A percentile compares a stretch with the other conserved stretches of the same genome.
phyloP scores from a whole-genome alignment of 2,797 vertebrate genomes.

The Bovichtus diacanthus region DNA sequence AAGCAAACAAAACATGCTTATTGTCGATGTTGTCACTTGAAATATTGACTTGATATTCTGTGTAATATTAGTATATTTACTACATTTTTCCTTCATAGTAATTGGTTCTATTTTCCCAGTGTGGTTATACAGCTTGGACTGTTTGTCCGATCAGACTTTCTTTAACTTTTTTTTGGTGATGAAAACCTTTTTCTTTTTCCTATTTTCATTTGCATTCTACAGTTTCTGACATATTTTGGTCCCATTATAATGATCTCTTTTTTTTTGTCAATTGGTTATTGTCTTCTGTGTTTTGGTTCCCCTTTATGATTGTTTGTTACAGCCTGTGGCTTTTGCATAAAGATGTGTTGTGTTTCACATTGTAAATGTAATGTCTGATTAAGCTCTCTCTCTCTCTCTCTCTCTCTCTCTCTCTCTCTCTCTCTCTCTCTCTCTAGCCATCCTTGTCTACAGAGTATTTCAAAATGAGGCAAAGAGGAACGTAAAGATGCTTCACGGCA shows the following conservation, averaged over 20 bases:
- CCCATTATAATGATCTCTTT: too few species aligned
- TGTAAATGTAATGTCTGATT: not conserved
- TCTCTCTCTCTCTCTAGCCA: constrained; percentile 78
- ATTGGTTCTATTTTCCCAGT: not conserved
- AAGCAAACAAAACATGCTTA: too few species aligned
- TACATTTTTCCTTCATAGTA: not conserved
- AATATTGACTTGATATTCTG: not conserved
- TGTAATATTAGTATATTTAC: not conserved
- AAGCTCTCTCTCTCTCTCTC: not conserved
- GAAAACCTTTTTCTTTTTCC: too few species aligned
- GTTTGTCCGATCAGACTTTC: too few species aligned
- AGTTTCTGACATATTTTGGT: too few species aligned
- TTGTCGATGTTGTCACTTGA: not conserved
- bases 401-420: not conserved
- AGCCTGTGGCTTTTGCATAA: not conserved
- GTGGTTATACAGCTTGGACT: too few species aligned
- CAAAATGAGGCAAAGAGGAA: constrained; percentile 89
- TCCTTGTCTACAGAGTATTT: constrained; percentile 95
- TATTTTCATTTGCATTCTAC: not conserved
- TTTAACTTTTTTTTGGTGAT: too few species aligned
- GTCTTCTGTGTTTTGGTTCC: not conserved
- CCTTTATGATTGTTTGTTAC: not conserved
- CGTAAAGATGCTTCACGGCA: constrained; percentile 90
- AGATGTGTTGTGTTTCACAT: not conserved
- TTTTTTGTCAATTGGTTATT: not conserved